Conservation (phyloP, 2,888 invertebrate genomes). For the Yponomeuta plumbellus region DNA sequence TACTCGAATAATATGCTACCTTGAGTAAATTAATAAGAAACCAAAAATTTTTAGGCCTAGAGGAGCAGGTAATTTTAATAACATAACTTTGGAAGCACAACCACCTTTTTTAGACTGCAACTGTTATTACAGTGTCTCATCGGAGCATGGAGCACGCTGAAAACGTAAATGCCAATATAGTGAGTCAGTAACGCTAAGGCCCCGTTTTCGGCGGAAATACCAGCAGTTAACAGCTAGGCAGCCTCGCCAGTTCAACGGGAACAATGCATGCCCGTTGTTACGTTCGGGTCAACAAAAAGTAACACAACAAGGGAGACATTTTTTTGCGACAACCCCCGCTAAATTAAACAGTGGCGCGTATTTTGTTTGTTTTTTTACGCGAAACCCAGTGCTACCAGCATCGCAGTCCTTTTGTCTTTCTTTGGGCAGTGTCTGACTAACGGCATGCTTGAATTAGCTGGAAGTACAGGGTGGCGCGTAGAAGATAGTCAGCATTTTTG, state of each 20-base stretch:
- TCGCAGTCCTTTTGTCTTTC: not conserved
- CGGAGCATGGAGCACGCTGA: not conserved
- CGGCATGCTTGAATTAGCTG: slow-evolving; percentile 5
- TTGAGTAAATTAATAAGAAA: no score
- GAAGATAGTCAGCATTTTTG: no score
- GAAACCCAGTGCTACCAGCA: not conserved
- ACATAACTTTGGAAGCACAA: no score
- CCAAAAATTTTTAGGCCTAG: no score
- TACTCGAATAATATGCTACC: no score
- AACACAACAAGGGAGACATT: slow-evolving; percentile 46
- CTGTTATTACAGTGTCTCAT: not conserved
- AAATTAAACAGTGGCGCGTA: slow-evolving; percentile 71
- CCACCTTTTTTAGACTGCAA: not conserved
- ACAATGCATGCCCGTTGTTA: slow-evolving; percentile 71
- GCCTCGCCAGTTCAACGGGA: slow-evolving; percentile 18
- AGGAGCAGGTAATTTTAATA: no score
- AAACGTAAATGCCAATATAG: slow-evolving; percentile 35
- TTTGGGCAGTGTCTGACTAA: not conserved
- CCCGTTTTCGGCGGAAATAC: slow-evolving; percentile 39
- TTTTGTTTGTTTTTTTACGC: slow-evolving; percentile 48
- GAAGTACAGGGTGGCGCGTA: no score
- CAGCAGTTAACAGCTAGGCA: slow-evolving; percentile 50
- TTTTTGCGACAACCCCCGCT: slow-evolving; percentile 68
- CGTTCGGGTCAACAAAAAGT: slow-evolving; percentile 64
- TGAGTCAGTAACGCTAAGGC: slow-evolving; percentile 37